These are phyloP conservation scores for Anodontia alba DNA, from an alignment of 2,888 invertebrate genomes.

Conservation along the genomic window DNA sequence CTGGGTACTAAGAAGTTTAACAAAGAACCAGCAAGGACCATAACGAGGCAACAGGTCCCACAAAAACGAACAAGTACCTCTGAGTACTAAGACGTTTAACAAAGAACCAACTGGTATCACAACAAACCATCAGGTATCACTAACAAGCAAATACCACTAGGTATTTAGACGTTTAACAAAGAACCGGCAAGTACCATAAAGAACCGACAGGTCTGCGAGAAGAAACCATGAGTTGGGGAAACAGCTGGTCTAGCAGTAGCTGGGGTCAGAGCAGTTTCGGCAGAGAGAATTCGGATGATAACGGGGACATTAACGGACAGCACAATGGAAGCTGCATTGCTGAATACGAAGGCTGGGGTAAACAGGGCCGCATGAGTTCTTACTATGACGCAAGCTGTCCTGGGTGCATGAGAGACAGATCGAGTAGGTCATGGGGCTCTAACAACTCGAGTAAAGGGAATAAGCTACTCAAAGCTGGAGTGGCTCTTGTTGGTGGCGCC, in stretches of 20 bases:
- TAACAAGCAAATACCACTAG: too few species aligned
- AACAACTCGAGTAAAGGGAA: background rate
- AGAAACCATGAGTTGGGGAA: background rate
- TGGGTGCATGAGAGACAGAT: constrained; percentile 5
- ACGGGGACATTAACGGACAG: constrained; percentile 2
- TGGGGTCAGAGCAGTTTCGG: background rate
- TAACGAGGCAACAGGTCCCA: too few species aligned
- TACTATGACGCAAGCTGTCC: constrained; percentile 10
- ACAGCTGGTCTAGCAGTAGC: background rate
- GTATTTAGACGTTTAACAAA: too few species aligned
- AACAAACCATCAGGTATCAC: too few species aligned
- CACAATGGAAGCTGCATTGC: constrained; percentile 19
- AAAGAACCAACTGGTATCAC: too few species aligned
- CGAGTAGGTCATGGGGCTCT: background rate
- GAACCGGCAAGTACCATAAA: too few species aligned
- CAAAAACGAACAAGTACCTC: too few species aligned
- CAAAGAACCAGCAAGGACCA: too few species aligned
- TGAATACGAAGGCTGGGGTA: background rate
- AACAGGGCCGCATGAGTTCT: background rate
- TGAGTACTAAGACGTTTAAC: too few species aligned
- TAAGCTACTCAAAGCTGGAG: background rate
- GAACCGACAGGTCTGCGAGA: too few species aligned
- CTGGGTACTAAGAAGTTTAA: too few species aligned
- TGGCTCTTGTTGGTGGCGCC: background rate
- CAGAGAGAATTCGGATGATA: background rate